These are phyloP conservation scores for Halocaridina rubra DNA, from an alignment of 2,888 invertebrate species.

Conservation along the genomic window DNA sequence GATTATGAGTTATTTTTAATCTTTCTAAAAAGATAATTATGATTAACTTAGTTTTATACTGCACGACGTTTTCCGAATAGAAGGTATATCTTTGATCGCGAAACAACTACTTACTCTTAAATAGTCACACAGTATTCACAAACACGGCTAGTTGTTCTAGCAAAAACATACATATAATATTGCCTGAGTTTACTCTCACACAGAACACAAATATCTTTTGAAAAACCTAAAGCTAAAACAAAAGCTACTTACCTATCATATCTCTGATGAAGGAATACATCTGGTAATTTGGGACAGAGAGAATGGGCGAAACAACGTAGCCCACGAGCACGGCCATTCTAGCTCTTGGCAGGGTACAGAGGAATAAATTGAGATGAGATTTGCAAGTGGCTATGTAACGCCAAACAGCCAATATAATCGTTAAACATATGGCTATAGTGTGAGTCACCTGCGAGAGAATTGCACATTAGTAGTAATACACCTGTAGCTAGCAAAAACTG, in stretches of 20 bases:
- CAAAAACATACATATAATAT: no score
- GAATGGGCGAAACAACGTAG: slow-evolving; percentile 83
- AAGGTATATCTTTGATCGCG: no score
- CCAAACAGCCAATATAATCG: slow-evolving; percentile 93
- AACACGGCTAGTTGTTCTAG: no score
- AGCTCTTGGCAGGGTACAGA: slow-evolving; percentile 85
- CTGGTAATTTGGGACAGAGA: slow-evolving; percentile 88
- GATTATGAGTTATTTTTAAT: no score
- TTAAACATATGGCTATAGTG: slow-evolving; percentile 93
- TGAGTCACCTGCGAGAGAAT: slow-evolving; percentile 74
- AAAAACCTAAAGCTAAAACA: not conserved
- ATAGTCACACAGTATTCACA: no score
- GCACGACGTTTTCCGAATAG: no score
- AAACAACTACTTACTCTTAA: no score
- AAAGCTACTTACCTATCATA: slow-evolving; percentile 21
- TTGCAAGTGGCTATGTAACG: slow-evolving; percentile 87
- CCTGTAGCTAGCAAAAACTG: not conserved
- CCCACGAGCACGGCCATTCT: slow-evolving; percentile 81
- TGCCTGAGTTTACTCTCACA: no score
- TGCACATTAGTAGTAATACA: not conserved
- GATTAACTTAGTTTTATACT: no score
- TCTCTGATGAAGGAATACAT: slow-evolving; percentile 75
- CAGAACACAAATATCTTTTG: no score
- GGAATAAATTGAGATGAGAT: slow-evolving; percentile 82
- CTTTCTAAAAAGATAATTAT: no score